These are phyloP conservation scores for Suricata suricatta DNA, from an alignment of 2,113 vertebrate species.

Conservation along the genomic window DNA sequence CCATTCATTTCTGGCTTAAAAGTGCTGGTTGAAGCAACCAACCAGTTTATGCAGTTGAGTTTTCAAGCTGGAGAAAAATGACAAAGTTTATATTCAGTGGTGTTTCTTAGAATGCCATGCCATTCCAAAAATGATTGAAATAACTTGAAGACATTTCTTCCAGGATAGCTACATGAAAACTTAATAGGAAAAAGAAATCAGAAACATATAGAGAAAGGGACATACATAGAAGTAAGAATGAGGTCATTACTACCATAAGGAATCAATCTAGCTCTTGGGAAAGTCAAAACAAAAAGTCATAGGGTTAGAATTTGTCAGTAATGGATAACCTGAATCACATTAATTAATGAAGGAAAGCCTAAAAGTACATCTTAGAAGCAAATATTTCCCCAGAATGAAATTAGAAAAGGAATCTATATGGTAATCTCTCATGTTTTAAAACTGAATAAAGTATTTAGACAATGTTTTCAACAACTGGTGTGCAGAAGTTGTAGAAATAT, in stretches of 20 bases:
- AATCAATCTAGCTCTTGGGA: background rate
- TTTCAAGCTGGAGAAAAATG: background rate
- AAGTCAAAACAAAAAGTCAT: conserved; percentile 1
- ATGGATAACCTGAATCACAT: background rate
- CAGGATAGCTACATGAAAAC: background rate
- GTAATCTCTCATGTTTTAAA: background rate
- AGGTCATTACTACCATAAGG: background rate
- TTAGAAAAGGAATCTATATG: background rate
- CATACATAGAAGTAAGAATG: background rate
- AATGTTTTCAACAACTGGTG: background rate
- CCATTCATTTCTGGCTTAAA: background rate
- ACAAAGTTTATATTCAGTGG: background rate
- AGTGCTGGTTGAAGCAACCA: background rate
- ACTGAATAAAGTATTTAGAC: background rate
- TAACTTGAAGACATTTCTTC: background rate
- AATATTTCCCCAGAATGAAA: background rate
- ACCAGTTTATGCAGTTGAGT: background rate
- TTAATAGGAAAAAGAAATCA: background rate
- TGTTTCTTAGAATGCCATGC: background rate
- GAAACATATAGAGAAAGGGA: background rate
- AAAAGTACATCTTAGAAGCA: background rate
- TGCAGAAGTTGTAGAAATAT: background rate
- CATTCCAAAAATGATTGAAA: background rate
- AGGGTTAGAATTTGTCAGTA: background rate
- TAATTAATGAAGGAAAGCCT: background rate